A percentile compares a stretch with the other conserved stretches of the same genome.
These are phyloP conservation scores for Otolemur garnettii DNA, from an alignment of 2,113 vertebrate genomes.

Conservation along the genomic window DNA sequence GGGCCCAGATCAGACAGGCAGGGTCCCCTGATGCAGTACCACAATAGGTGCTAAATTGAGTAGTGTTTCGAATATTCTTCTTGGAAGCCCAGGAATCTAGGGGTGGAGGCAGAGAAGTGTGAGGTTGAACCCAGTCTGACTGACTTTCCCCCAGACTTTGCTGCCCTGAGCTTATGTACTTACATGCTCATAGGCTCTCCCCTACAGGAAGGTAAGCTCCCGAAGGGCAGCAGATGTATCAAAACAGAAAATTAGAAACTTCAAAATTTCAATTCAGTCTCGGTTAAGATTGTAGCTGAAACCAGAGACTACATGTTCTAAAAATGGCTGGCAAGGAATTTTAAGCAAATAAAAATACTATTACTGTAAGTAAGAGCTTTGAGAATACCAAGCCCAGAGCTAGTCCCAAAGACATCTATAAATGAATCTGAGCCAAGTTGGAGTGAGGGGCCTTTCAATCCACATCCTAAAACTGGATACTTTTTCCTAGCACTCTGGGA, in stretches of 20 bases:
- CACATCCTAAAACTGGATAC: background rate
- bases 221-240: background rate
- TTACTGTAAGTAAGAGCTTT: background rate
- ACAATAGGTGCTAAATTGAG: background rate
- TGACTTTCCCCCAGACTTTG: too few species aligned
- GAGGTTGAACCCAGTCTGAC: background rate
- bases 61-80: background rate
- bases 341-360: background rate
- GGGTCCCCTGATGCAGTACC: background rate
- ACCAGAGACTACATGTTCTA: background rate
- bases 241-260: background rate
- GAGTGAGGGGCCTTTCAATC: background rate
- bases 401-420: background rate
- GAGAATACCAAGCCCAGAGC: background rate
- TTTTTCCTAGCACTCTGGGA: background rate
- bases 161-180: background rate
- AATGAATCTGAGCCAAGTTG: background rate
- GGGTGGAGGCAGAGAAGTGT: background rate
- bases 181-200: background rate
- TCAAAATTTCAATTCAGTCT: background rate
- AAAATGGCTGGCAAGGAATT: background rate
- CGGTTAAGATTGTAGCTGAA: conserved; percentile 13
- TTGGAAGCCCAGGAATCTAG: background rate
- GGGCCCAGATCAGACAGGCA: background rate
- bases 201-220: background rate